Conservation (phyloP, 2,797 vertebrate genomes). For the Schizopygopsis pylzovi region DNA sequence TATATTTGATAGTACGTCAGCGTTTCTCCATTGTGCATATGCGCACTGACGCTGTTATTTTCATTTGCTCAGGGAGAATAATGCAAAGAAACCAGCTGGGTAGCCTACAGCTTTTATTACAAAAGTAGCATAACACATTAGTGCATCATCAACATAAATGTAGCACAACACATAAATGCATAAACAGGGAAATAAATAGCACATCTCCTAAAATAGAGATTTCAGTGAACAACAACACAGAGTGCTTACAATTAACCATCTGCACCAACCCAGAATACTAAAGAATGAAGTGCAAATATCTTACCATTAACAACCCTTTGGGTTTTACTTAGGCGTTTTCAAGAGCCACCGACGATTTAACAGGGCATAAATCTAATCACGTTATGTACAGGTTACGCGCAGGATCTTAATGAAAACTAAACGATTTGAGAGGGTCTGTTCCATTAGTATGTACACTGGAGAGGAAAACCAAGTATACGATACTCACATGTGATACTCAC, state of each 20-base stretch:
- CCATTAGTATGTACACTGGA: slow-evolving; percentile 68
- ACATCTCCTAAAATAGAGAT: slow-evolving; percentile 73
- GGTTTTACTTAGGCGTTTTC: slow-evolving; percentile 82
- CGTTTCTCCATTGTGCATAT: background rate
- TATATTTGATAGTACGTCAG: background rate
- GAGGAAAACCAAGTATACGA: slow-evolving; percentile 75
- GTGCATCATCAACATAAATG: background rate
- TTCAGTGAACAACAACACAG: slow-evolving; percentile 69
- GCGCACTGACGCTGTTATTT: background rate
- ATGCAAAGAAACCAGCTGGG: slow-evolving; percentile 14
- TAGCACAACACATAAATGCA: slow-evolving; percentile 25
- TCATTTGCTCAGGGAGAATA: background rate
- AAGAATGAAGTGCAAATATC: slow-evolving; percentile 74
- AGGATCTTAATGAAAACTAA: slow-evolving; percentile 74
- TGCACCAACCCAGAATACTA: slow-evolving; percentile 72
- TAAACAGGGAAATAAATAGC: slow-evolving; percentile 42
- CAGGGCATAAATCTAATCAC: slow-evolving; percentile 74
- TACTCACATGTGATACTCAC: slow-evolving; percentile 66
- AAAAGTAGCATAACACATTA: slow-evolving; percentile 22
- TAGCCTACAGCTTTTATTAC: slow-evolving; percentile 55
- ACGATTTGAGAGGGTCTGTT: slow-evolving; percentile 71
- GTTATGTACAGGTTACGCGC: slow-evolving; percentile 75
- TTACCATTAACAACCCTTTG: slow-evolving; percentile 76
- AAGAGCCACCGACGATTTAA: slow-evolving; percentile 75
- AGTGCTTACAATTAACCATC: slow-evolving; percentile 72